Conservation (phyloP, 2,888 invertebrate species). For the Furcula furcula region DNA sequence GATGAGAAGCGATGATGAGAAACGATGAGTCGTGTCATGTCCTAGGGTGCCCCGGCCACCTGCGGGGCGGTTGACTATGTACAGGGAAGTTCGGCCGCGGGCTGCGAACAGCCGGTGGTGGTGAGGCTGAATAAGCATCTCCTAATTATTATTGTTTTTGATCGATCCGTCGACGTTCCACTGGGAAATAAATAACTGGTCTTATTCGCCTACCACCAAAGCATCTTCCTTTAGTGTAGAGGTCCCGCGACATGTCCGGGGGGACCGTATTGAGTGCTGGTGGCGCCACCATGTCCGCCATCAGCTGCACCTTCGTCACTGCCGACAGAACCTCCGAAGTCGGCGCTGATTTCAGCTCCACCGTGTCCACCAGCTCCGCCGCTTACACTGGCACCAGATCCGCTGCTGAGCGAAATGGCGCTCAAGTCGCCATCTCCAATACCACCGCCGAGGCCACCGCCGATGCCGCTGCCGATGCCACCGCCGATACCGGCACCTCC, state of each 20-base stretch:
- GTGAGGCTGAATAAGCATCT: constrained; percentile 19
- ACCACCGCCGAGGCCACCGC: constrained; percentile 51
- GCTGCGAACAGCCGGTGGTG: constrained; percentile 34
- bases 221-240: constrained; percentile 59
- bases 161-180: constrained; percentile 10
- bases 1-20: constrained; percentile 59
- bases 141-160: constrained; percentile 5
- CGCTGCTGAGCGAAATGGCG: constrained; percentile 46
- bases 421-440: constrained; percentile 48
- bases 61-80: constrained; percentile 62
- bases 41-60: constrained; percentile 40
- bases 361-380: constrained; percentile 46
- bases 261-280: constrained; percentile 77
- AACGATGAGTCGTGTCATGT: constrained; percentile 42
- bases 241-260: constrained; percentile 76
- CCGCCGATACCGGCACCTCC: constrained; percentile 44
- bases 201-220: constrained; percentile 52
- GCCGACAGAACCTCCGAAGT: constrained; percentile 59
- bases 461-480: constrained; percentile 45
- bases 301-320: constrained; percentile 48
- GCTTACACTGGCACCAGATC: constrained; percentile 34
- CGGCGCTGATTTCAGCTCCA: constrained; percentile 51
- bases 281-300: constrained; percentile 56
- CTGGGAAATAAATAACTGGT: constrained; percentile 58
- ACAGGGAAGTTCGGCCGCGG: constrained; percentile 56